Percentiles rank a stretch among this genome's conserved stretches.
These are phyloP conservation scores for Martes flavigula DNA, from an alignment of 2,797 vertebrate species.

Conservation along the genomic window DNA sequence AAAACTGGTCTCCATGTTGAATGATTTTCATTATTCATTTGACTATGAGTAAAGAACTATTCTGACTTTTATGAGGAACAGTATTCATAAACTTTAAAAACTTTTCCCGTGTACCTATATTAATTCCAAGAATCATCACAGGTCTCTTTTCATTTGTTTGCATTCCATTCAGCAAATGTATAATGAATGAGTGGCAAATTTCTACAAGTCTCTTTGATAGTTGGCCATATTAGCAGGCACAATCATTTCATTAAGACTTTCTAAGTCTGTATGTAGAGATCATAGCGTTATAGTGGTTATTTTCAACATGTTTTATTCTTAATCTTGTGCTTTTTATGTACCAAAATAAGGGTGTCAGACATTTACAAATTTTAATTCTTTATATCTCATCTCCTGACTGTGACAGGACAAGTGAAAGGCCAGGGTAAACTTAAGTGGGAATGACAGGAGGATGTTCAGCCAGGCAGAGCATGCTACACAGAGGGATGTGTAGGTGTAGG, in stretches of 20 bases:
- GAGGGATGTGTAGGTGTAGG: not conserved
- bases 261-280: not conserved
- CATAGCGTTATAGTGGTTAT: not conserved
- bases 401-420: not conserved
- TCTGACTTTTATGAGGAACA: not conserved
- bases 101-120: not conserved
- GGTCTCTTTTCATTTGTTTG: constrained; percentile 23
- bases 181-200: not conserved
- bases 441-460: not conserved
- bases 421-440: not conserved
- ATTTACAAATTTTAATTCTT: not conserved
- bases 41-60: not conserved
- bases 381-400: not conserved
- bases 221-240: not conserved
- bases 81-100: not conserved
- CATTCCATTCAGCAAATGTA: not conserved
- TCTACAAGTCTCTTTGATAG: not conserved
- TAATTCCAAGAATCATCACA: not conserved
- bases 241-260: not conserved
- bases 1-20: not conserved
- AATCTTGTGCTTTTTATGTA: not conserved
- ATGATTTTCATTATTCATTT: constrained; percentile 24
- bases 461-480: not conserved
- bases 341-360: not conserved
- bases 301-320: not conserved